phyloP scores from a whole-genome alignment of 2,797 vertebrate genomes.

The Botia almorhae region DNA sequence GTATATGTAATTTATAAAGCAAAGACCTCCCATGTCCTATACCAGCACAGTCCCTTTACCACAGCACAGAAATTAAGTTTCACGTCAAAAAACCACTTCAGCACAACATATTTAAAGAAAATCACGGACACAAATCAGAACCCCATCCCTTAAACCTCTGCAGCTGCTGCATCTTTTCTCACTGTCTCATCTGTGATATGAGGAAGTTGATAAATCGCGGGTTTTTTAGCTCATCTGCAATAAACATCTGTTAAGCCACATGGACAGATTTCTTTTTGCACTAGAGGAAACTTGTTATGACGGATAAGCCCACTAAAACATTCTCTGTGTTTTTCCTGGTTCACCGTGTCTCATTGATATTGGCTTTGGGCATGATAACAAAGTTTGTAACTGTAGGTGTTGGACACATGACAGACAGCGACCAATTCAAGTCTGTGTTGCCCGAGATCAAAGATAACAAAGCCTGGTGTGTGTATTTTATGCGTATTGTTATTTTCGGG shows the following conservation, averaged over 20 bases:
- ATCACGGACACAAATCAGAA: background rate
- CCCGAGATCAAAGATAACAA: slow-evolving; percentile 26
- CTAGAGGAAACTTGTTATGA: slow-evolving; percentile 36
- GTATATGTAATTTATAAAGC: slow-evolving; percentile 26
- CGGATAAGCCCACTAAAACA: slow-evolving; percentile 50
- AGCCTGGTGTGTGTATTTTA: background rate
- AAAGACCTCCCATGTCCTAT: slow-evolving; percentile 22
- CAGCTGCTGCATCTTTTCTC: slow-evolving; percentile 14
- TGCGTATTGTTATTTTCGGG: background rate
- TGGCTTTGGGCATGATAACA: slow-evolving; percentile 25
- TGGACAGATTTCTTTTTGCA: slow-evolving; percentile 15
- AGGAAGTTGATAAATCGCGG: slow-evolving; percentile 3
- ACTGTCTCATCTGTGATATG: slow-evolving; percentile 2
- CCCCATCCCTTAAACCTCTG: slow-evolving; percentile 1
- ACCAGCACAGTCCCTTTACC: background rate
- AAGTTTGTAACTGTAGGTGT: slow-evolving; percentile 42
- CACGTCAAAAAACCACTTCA: slow-evolving; percentile 36
- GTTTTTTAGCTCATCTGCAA: background rate
- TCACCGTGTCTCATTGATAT: slow-evolving; percentile 26
- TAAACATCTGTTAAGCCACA: slow-evolving; percentile 35
- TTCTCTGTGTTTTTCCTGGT: slow-evolving; percentile 50
- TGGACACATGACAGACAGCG: slow-evolving; percentile 35
- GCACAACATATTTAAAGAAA: slow-evolving; percentile 14
- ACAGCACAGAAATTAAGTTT: background rate
- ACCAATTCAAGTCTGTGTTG: slow-evolving; percentile 27